A percentile compares a stretch with the other conserved stretches of the same genome.
phyloP scores from a whole-genome alignment of 2,797 vertebrate species.

The Parauchenoglanis ngamensis region DNA sequence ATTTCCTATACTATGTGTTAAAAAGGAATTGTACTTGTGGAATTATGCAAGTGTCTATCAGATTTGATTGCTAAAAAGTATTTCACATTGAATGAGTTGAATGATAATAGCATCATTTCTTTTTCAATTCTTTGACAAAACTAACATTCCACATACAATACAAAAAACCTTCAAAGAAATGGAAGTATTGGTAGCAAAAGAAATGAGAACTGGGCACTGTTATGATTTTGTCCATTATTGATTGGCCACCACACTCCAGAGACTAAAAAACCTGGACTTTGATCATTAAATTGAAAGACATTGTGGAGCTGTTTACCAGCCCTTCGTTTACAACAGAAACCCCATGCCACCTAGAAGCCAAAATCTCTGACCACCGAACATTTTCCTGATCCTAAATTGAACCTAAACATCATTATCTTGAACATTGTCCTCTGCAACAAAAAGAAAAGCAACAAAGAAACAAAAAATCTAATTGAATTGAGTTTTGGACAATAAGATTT shows the following conservation, averaged over 20 bases:
- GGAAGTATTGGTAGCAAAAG: too few relatives aligned
- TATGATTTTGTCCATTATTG: too few relatives aligned
- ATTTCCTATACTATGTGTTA: constrained; percentile 37
- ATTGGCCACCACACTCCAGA: too few relatives aligned
- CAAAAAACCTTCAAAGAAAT: too few relatives aligned
- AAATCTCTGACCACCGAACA: constrained; percentile 54
- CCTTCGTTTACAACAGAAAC: constrained; percentile 50
- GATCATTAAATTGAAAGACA: too few relatives aligned
- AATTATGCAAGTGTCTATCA: not conserved
- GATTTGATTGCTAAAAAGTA: constrained; percentile 49
- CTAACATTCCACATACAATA: too few relatives aligned
- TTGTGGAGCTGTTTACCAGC: too few relatives aligned
- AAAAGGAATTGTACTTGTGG: constrained; percentile 46
- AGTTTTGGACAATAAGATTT: constrained; percentile 58
- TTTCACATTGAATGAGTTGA: constrained; percentile 51
- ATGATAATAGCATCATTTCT: constrained; percentile 23
- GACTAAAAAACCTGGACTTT: too few relatives aligned
- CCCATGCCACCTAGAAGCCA: constrained; percentile 52
- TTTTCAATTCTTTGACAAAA: too few relatives aligned
- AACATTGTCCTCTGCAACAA: constrained; percentile 52
- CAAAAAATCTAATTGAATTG: constrained; percentile 28
- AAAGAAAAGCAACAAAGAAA: constrained; percentile 11
- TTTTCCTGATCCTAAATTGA: constrained; percentile 47
- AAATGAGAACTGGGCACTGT: too few relatives aligned
- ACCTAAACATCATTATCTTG: constrained; percentile 47